Percentiles rank a stretch among this genome's conserved stretches.
phyloP scores from a whole-genome alignment of 2,113 vertebrate genomes.

The Gopherus flavomarginatus region DNA sequence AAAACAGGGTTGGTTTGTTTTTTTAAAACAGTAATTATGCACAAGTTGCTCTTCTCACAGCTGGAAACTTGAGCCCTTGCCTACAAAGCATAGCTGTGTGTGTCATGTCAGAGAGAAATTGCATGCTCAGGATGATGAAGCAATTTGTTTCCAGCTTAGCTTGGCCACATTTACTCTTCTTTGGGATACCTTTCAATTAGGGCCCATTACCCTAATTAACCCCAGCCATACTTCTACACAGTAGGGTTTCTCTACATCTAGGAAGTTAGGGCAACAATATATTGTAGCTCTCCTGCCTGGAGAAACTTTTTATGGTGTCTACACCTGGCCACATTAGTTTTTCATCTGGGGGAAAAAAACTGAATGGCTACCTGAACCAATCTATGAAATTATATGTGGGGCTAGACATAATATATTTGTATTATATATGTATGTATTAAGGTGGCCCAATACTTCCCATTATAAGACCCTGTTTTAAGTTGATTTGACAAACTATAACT shows the following conservation, averaged over 20 bases:
- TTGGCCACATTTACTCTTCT: background rate
- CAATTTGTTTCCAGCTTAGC: background rate
- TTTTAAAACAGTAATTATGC: background rate
- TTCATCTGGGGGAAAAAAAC: background rate
- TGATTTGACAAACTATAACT: background rate
- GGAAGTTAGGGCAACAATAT: background rate
- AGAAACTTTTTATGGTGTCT: background rate
- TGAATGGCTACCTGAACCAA: background rate
- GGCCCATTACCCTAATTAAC: background rate
- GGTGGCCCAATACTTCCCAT: background rate
- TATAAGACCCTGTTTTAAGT: background rate
- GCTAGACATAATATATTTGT: background rate
- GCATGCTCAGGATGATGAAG: background rate
- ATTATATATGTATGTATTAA: background rate
- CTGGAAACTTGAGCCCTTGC: background rate
- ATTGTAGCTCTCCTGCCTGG: background rate
- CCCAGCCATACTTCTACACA: background rate
- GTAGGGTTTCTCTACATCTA: background rate
- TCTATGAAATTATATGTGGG: no score
- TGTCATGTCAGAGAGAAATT: background rate
- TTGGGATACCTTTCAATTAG: background rate
- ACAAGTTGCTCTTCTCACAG: background rate
- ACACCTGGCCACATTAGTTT: background rate
- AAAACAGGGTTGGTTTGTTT: background rate
- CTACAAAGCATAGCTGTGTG: background rate